Base-by-base conservation (phyloP, 2,888 invertebrate species). In the Physocephala rufipes region DNA sequence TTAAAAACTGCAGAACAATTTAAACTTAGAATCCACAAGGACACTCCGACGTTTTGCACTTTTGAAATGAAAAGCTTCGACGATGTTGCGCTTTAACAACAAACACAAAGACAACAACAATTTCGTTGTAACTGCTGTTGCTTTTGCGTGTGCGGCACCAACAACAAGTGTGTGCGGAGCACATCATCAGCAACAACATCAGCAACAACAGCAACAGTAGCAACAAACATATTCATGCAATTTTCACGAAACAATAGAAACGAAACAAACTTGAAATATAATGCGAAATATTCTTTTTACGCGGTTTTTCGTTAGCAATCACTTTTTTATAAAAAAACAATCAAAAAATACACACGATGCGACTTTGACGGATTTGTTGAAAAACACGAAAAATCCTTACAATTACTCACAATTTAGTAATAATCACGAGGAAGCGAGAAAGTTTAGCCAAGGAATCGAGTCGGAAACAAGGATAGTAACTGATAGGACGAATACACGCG, bases 381-480 rank as follows among this genome's bases (percentile, higher is more conserved):
- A 24, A 21, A 21, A 43, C 21, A 4, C 24, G 12, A 24, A 24
- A 45, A 19, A 47, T 63, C 21, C 26, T 43, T 45, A 43, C 47
- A 24, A 64, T 21, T 63, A 45, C 16, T 16, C 47, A 47, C 63
- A 47, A 19, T 30, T 47, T 24, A 47, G 43, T 36, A 66, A 51
- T 55, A 63, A 63, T 15, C 26, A 26, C 16, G 26, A 47, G 19
- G 66, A 43, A 66, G 66, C 55, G 36, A 55, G 43, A 55, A 62
- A 51, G 36, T n/a, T 66, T 55, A 55, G 36, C 53, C 66, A 66
- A 43, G 53, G 55, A 55, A 28, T 55, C 66, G 74, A 75, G 74
- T 75, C 74, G 74, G 67, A 76, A 76, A 76, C 78, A 74, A 76
- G 74, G 76, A 77, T 76, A 73, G 75, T 75, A 78, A 76, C 77